Base-by-base conservation (phyloP, 1,140 invertebrate genomes). In the Hestina assimilis region DNA sequence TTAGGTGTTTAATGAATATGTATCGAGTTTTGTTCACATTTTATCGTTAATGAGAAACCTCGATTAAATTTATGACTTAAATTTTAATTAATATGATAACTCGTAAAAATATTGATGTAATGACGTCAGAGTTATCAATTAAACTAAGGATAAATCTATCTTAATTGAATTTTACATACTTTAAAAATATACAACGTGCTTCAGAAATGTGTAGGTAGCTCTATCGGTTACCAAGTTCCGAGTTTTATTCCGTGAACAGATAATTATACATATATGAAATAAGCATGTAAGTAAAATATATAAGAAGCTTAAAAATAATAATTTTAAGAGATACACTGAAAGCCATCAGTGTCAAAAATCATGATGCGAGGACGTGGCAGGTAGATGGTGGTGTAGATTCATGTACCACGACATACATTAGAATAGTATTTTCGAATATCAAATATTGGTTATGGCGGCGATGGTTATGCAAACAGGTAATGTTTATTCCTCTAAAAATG, bases 341-440 rank as follows among this genome's bases (percentile, higher is more conserved):
- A 75, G 78, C 80, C 80, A 75, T 78, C 74, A 82, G 77, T 81
- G 76, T 77, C 69, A 81, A 73, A 80, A n/a, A 68, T 68, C 58
- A 55, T 59, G 58, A 65, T 73, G 42, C 12, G 35, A 50, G 3
- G 47, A 14, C 33, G 23, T 24, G 72, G 68, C 72, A 71, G 72
- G 66, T 69, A 71, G 74, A 76, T 38, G 31, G n/a, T 72, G 65
- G 38, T 46, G 21, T 28, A 45, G 56, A 43, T 64, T 68, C 67
- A 71, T 80, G 78, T 82, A 81, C 75, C 71, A 70, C 79, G 69
- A 84, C 79, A 87, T 78, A 83, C 79, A 84, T 86, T 81, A 84
- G 82, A 83, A 87, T 82, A 79, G 82, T 84, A 83, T 88, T 87
- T 88, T 88, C 83, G 77, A 88, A 85, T 79, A 76, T 86, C 77